Conservation (phyloP, 1,140 invertebrate species). For the Aphaenogaster floridana region DNA sequence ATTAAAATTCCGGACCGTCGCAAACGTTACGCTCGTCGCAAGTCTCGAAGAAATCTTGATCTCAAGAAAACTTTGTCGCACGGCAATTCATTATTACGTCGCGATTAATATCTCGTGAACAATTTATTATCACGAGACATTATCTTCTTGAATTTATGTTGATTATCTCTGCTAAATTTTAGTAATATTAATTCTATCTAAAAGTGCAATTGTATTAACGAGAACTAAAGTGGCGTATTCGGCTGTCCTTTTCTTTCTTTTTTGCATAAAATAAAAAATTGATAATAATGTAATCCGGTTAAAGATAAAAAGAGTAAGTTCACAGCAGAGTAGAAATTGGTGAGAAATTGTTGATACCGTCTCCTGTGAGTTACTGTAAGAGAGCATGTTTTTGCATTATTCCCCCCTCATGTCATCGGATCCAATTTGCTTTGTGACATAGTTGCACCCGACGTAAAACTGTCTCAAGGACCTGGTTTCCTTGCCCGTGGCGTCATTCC, state of each 20-base stretch:
- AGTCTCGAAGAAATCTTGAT: conserved; percentile 46
- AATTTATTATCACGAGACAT: conserved; percentile 29
- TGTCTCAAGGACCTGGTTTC: conserved; percentile 41
- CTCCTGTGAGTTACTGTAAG: neutral
- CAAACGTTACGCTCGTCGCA: conserved; percentile 5
- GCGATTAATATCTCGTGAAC: conserved; percentile 29
- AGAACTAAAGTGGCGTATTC: neutral
- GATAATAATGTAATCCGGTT: neutral
- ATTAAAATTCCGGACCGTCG: conserved; percentile 38
- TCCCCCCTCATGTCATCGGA: conserved; percentile 53
- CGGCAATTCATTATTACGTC: conserved; percentile 51
- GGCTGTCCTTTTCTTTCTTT: neutral
- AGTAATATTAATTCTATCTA: conserved; percentile 4
- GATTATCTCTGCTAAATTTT: conserved; percentile 35
- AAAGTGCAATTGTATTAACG: neutral
- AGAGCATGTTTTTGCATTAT: conserved; percentile 54
- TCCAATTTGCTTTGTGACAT: conserved; percentile 56
- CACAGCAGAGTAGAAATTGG: neutral
- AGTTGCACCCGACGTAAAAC: conserved; percentile 51
- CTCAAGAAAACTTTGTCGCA: conserved; percentile 40
- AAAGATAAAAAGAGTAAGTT: neutral
- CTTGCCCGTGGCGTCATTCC: conserved; percentile 3
- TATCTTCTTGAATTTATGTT: conserved; percentile 38
- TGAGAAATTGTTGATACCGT: conserved; percentile 34
- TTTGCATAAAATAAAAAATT: neutral